Percentiles rank a stretch among this genome's conserved stretches.
These are phyloP conservation scores for Scolopax rusticola DNA, from an alignment of 2,797 vertebrate species.

Conservation along the genomic window DNA sequence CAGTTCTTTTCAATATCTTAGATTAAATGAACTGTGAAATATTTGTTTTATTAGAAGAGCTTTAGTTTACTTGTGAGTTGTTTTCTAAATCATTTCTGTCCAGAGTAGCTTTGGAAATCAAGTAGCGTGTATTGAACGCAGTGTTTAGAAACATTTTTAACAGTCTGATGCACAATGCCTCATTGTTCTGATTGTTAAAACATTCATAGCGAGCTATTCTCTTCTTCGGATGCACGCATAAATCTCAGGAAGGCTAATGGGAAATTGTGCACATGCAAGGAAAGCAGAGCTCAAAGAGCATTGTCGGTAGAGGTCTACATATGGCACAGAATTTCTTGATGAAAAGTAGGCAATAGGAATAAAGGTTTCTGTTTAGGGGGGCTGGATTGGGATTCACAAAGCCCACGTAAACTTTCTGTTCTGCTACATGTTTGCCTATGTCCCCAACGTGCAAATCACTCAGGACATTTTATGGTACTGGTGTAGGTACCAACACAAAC, in stretches of 20 bases:
- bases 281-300: background rate
- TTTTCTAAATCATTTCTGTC: constrained; percentile 67
- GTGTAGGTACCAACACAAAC: background rate
- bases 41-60: constrained; percentile 81
- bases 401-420: fast-evolving
- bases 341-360: background rate
- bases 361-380: background rate
- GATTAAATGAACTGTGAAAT: constrained; percentile 83
- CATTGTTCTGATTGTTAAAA: constrained; percentile 38
- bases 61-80: constrained; percentile 76
- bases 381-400: background rate
- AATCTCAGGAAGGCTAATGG: constrained; percentile 21
- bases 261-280: background rate
- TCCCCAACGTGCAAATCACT: background rate
- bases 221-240: background rate
- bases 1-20: constrained; percentile 82
- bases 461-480: fast-evolving
- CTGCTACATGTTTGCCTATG: background rate
- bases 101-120: constrained; percentile 53
- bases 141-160: constrained; percentile 48
- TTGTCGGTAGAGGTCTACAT: background rate
- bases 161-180: constrained; percentile 25
- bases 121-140: background rate
- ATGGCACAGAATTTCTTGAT: background rate
- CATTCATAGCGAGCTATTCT: constrained; percentile 27